Conservation (phyloP, 2,113 vertebrate genomes). For the Oncorhynchus mykiss region DNA sequence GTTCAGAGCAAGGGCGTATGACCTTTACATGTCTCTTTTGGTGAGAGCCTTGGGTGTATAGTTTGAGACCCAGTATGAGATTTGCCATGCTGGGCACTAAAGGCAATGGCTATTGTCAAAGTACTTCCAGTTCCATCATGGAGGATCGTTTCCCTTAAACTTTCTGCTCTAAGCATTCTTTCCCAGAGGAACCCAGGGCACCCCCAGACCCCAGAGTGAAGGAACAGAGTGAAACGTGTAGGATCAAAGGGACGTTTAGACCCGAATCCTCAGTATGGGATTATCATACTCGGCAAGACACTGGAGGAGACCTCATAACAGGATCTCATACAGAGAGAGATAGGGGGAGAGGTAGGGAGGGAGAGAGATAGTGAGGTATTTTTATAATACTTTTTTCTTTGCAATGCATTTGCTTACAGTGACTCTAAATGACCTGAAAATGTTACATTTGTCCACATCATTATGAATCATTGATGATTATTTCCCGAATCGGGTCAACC, state of each 20-base stretch:
- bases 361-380: conserved; percentile 1
- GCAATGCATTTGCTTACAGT: neutral
- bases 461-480: neutral
- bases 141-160: neutral
- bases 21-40: too few relatives aligned
- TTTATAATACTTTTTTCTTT: neutral
- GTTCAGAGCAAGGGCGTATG: neutral
- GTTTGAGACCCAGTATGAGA: neutral
- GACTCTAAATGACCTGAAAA: neutral
- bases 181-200: neutral
- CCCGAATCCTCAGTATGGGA: conserved; percentile 75
- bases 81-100: neutral
- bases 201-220: conserved; percentile 50
- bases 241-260: conserved; percentile 84
- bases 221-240: conserved; percentile 71
- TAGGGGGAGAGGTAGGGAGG: conserved; percentile 9
- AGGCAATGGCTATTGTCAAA: neutral
- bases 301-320: conserved; percentile 35
- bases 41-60: neutral
- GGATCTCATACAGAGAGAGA: conserved; percentile 30
- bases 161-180: neutral
- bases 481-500: neutral
- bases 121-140: neutral
- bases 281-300: conserved; percentile 71
- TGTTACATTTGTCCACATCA: neutral